These are phyloP conservation scores for Drosophila yooni DNA, from an alignment of 2,888 invertebrate genomes.

Conservation along the genomic window DNA sequence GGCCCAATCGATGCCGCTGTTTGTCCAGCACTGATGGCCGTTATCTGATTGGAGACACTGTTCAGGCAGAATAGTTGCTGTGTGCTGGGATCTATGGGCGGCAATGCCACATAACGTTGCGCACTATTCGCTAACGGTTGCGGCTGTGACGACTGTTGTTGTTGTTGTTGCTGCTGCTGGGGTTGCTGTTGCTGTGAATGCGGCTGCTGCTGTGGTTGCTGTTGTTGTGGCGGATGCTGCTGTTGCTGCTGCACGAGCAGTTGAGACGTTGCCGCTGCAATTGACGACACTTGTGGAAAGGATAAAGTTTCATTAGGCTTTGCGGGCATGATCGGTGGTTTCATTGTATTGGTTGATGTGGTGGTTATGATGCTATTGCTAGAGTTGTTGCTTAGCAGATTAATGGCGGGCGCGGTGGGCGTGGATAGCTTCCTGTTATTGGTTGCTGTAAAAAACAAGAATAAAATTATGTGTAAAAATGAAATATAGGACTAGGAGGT, in stretches of 20 bases:
- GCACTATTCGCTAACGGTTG: conserved; percentile 37
- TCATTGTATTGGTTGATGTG: conserved; percentile 50
- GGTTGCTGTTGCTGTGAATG: conserved; percentile 36
- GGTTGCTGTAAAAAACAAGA: conserved; percentile 31
- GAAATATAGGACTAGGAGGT: not conserved
- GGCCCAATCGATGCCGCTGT: conserved; percentile 84
- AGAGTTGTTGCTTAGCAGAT: conserved; percentile 31
- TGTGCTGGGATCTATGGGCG: conserved; percentile 83
- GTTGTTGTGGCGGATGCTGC: conserved; percentile 13
- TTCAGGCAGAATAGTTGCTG: conserved; percentile 85
- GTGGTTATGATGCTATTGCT: conserved; percentile 40
- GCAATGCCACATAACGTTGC: conserved; percentile 83
- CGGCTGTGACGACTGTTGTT: conserved; percentile 23
- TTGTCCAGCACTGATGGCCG: conserved; percentile 84
- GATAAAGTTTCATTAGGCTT: conserved; percentile 54
- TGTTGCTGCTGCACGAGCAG: conserved; percentile 23
- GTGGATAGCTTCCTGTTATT: conserved; percentile 52
- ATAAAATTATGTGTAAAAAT: not conserved
- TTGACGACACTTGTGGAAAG: conserved; percentile 53
- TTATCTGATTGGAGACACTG: conserved; percentile 85
- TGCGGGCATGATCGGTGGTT: conserved; percentile 57
- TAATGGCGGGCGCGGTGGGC: conserved; percentile 45
- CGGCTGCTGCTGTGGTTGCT: conserved; percentile 8
- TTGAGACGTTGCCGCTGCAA: conserved; percentile 26
- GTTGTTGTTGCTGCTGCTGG: conserved; percentile 40